phyloP scores from a whole-genome alignment of 2,888 invertebrate genomes.

The Eucera pruinosa region DNA sequence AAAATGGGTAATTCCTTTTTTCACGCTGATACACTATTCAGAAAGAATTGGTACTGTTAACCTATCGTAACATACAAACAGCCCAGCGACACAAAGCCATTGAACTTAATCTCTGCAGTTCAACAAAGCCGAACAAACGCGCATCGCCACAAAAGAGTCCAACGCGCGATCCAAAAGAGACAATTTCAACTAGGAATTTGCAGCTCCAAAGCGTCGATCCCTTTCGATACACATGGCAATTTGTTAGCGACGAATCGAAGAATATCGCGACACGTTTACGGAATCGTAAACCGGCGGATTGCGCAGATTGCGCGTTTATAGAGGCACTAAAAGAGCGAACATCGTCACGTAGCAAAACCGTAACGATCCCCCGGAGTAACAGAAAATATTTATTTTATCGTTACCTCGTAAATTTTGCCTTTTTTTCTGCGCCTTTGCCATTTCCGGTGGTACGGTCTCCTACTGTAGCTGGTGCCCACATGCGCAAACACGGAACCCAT shows the following conservation, averaged over 20 bases:
- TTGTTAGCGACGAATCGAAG: conserved; percentile 27
- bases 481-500: conserved; percentile 49
- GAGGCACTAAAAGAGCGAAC: conserved; percentile 18
- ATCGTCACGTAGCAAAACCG: conserved; percentile 30
- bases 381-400: conserved; percentile 49
- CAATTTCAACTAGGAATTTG: not conserved
- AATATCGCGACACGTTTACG: conserved; percentile 32
- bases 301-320: conserved; percentile 35
- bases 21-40: too few species aligned
- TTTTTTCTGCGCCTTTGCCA: not conserved
- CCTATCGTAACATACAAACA: conserved; percentile 1
- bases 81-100: not conserved
- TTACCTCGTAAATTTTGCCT: conserved; percentile 16
- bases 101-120: not conserved
- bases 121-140: conserved; percentile 4
- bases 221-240: not conserved
- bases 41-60: too few species aligned
- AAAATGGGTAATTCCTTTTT: too few species aligned
- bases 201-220: not conserved
- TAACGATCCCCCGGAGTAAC: conserved; percentile 14
- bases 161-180: not conserved
- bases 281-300: conserved; percentile 36
- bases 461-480: not conserved
- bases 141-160: not conserved
- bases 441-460: not conserved